Percentiles rank a stretch among this genome's conserved stretches.
Conservation (phyloP, 1,140 invertebrate species). For the Teleogryllus occipitalis region DNA sequence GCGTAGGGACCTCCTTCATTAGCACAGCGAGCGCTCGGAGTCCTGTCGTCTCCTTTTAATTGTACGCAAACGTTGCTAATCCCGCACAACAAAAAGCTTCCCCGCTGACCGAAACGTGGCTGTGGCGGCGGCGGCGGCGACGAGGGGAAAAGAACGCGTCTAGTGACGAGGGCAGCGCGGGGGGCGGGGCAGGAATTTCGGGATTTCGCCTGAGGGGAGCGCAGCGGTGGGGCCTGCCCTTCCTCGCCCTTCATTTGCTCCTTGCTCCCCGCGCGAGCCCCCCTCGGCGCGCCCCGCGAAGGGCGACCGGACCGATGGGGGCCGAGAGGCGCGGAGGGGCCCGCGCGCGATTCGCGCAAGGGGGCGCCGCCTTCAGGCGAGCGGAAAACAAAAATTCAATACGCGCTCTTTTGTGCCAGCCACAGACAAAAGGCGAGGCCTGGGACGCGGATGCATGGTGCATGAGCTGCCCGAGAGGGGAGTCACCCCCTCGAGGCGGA, state of each 20-base stretch:
- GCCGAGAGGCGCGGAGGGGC: neutral
- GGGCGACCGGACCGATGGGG: neutral
- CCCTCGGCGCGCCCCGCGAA: neutral
- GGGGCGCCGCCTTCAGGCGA: neutral
- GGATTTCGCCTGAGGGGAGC: neutral
- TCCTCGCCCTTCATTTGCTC: neutral
- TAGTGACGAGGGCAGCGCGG: too few species aligned
- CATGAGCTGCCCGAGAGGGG: neutral
- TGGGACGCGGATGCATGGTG: neutral
- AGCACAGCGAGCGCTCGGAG: too few species aligned
- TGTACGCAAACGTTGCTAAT: neutral
- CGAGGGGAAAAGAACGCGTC: too few species aligned
- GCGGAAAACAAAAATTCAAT: conserved; percentile 1
- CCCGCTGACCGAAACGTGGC: neutral
- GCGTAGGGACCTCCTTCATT: too few species aligned
- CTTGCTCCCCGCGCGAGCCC: too few species aligned
- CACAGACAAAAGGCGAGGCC: neutral
- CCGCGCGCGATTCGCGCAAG: neutral
- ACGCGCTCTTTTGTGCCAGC: neutral
- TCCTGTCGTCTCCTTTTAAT: neutral
- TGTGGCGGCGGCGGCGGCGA: too few species aligned
- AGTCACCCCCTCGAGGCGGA: too few species aligned
- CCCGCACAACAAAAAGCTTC: neutral
- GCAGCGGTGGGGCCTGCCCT: too few species aligned
- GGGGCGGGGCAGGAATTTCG: neutral